Base-by-base conservation (phyloP, 2,113 vertebrate species). In the Ramphastos sulfuratus region DNA sequence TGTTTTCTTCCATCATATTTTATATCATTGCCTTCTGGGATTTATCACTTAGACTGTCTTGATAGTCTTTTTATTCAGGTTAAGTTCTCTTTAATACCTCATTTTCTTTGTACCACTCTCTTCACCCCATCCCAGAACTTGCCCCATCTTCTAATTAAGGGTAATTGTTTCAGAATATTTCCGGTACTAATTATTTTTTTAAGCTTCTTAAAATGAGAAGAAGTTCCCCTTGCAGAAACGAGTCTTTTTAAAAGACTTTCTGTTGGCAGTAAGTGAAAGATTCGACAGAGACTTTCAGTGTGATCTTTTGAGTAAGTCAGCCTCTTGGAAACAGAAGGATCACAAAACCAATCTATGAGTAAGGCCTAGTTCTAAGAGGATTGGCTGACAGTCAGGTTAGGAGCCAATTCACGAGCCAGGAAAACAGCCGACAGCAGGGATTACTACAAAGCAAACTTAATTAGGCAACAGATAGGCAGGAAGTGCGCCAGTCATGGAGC, bases 381-480 rank as follows among this genome's bases (percentile, higher is more conserved):
- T 89, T 85, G 91, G 90, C 77, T 24, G 52, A 39, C 37, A 89
- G 52, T 94, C 64, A 59, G 76, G 67, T 87, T 80, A 72, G 81
- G 79, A 93, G 87, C 82, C 54, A n/a, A 24, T 56, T 79, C 69
- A 4, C 18, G 82, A 92, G 78, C 84, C 78, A 74, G 91, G 83
- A 82, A 70, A 74, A 78, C 20, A 83, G 95, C 84, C 30, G 46
- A 67, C 30, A 85, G 87, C 89, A 83, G 85, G 77, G 89, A 89
- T 92, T 94, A 91, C 87, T 80, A 55, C 94, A 94, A 87, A 94
- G 89, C 85, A 96, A 94, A 93, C 89, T 89, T 96, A 87, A 96
- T 93, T 95, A 95, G 87, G 82, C 79, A 94, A 93, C 82, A 89
- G 93, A 85, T 93, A 95, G 85, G 93, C 94, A 96, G 93, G 96